These are phyloP conservation scores for Bombus confusus DNA, from an alignment of 1,140 invertebrate species.

Conservation along the genomic window DNA sequence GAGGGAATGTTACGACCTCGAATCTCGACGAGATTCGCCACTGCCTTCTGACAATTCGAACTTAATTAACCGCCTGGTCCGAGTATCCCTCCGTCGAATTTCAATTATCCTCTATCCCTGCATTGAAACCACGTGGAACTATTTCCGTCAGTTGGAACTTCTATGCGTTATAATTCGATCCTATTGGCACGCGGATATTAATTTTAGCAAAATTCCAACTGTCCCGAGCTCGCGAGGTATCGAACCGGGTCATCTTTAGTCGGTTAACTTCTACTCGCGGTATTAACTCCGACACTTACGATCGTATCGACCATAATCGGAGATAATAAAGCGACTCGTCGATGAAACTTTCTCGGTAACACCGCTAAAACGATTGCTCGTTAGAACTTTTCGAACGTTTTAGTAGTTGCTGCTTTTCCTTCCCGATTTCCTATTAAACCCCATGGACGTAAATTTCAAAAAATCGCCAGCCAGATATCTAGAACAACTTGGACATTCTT, in stretches of 20 bases:
- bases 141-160: constrained; percentile 39
- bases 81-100: constrained; percentile 23
- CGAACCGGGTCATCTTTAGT: neutral
- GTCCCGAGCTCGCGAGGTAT: neutral
- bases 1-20: neutral
- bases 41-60: constrained; percentile 1
- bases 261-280: neutral
- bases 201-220: constrained; percentile 15
- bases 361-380: neutral
- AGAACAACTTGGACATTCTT: no score
- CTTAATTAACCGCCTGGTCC: constrained; percentile 31
- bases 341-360: neutral
- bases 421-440: neutral
- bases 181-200: constrained; percentile 29
- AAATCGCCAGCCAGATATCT: no score
- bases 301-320: neutral
- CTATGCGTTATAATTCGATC: constrained; percentile 37
- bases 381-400: neutral
- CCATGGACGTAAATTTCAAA: no score
- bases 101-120: constrained; percentile 20
- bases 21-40: neutral
- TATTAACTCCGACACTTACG: constrained; percentile 3
- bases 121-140: constrained; percentile 39
- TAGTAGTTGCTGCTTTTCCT: neutral
- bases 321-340: neutral